Conservation (phyloP, 1,140 invertebrate species). For the Drosophila orena region DNA sequence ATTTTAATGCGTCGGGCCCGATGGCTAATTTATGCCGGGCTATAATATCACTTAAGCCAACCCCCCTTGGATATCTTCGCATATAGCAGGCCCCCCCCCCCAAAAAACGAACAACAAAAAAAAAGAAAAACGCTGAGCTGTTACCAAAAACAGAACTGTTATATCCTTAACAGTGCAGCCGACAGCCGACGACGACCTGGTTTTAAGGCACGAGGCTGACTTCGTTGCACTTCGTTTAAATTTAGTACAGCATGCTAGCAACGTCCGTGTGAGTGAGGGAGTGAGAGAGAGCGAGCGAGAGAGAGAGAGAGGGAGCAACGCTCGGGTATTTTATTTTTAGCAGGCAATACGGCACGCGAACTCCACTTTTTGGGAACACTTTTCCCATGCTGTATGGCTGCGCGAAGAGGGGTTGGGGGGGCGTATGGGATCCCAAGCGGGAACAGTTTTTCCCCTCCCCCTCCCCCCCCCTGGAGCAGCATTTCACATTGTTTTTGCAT, state of each 20-base stretch:
- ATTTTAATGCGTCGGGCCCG: slow-evolving; percentile 56
- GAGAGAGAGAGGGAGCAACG: slow-evolving; percentile 3
- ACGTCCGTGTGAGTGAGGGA: not conserved
- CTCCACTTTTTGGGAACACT: slow-evolving; percentile 3
- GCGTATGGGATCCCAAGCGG: not conserved
- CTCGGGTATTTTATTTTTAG: slow-evolving; percentile 10
- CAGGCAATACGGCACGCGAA: slow-evolving; percentile 5
- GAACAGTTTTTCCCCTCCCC: slow-evolving; percentile 28
- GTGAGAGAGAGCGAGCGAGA: not conserved
- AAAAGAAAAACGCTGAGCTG: not conserved
- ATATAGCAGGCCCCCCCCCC: not conserved
- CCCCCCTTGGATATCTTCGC: not conserved
- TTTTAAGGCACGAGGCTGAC: slow-evolving; percentile 22
- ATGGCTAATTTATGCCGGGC: slow-evolving; percentile 61
- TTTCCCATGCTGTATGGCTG: not conserved
- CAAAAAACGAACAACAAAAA: too few relatives aligned
- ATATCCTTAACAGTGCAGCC: slow-evolving; percentile 30
- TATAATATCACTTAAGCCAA: slow-evolving; percentile 60
- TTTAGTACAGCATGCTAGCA: slow-evolving; percentile 27
- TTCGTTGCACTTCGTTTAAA: slow-evolving; percentile 29
- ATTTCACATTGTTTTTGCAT: slow-evolving; percentile 30
- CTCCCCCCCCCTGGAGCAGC: not conserved
- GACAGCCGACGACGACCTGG: slow-evolving; percentile 48
- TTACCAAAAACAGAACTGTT: slow-evolving; percentile 24
- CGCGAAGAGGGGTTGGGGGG: not conserved